Evolutionary conservation across 1,140 invertebrate genomes (phyloP), one percentile per base, ranked within the genome.

Genomic region (Orius laevigatus): DNA sequence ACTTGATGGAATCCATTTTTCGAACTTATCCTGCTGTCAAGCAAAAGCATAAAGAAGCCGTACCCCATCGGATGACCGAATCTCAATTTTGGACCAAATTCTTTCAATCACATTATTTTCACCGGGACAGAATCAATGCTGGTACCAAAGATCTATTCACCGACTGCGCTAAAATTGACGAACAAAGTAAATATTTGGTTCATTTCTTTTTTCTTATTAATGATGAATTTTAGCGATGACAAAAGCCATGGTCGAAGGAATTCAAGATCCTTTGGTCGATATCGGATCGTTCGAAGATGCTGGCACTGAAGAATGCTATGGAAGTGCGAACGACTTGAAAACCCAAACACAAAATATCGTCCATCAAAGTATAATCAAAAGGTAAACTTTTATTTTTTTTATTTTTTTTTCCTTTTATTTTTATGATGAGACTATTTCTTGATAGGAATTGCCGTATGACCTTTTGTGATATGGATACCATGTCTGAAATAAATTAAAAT

Each of bases 101-200:
- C 68, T 98, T 98, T 70, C 94, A 98, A 63, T 98, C 93, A 14
- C 94, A 98, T 72, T 99, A 99, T 70, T 99, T 98, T 75, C 93
- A 98, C 70, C 77, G 91, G 53, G 95, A 98, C 70, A 77, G 93
- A 45, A 84, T 90, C 20, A 79, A 82, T 54, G 73, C 84, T 32
- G 85, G 78, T 19, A 54, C 54, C 64, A 93, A 89, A 66, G 88
- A 97, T 68, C 69, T 97, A 36, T 98, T 98, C 63, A 84, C 87
- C 18, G 92, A 97, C 67, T 97, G 92, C 75, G 90, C 90, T 55
- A 92, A 93, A 72, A 76, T 84, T 57, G 92, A 97, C 65, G 92
- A 96, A 62, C 80, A 87, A 66, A 68, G 73, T 72, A 60, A 53
- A 52, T 54, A 31, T 40, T 40, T 46, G 33, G 8, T 34, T 8